phyloP scores from a whole-genome alignment of 2,113 vertebrate genomes.

The Brachyhypopomus occidentalis region DNA sequence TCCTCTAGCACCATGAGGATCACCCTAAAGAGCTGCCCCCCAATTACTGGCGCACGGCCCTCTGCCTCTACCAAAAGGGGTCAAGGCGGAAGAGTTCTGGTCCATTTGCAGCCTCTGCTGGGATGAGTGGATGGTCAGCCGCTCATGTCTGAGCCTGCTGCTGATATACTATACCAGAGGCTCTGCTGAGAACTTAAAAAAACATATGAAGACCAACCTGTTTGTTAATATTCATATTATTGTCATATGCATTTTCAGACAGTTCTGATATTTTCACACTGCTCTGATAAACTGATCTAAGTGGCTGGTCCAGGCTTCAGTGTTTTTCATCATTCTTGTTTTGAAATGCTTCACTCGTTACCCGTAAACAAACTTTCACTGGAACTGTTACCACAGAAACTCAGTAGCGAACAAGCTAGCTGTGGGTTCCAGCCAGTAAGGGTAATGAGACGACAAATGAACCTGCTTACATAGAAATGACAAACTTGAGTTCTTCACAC shows the following conservation, averaged over 20 bases:
- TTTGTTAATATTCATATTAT: background rate
- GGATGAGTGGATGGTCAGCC: conserved; percentile 62
- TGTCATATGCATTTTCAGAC: no score
- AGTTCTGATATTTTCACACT: no score
- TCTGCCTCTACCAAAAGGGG: conserved; percentile 69
- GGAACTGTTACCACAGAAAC: no score
- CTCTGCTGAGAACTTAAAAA: background rate
- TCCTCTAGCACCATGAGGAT: conserved; percentile 57
- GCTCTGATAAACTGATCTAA: no score
- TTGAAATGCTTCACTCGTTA: background rate
- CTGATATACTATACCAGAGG: background rate
- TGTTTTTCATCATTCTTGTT: no score
- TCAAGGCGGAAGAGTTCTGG: conserved; percentile 64
- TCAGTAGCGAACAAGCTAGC: no score
- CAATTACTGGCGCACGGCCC: conserved; percentile 56
- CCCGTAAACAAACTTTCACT: no score
- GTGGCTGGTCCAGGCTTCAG: no score
- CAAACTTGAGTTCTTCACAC: no score
- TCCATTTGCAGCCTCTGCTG: conserved; percentile 67
- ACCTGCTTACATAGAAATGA: no score
- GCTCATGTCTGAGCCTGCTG: background rate
- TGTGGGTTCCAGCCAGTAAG: no score
- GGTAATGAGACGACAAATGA: no score
- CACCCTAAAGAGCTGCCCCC: conserved; percentile 59
- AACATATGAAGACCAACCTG: background rate